phyloP scores from a whole-genome alignment of 2,888 invertebrate species.

The Agriopis marginaria region DNA sequence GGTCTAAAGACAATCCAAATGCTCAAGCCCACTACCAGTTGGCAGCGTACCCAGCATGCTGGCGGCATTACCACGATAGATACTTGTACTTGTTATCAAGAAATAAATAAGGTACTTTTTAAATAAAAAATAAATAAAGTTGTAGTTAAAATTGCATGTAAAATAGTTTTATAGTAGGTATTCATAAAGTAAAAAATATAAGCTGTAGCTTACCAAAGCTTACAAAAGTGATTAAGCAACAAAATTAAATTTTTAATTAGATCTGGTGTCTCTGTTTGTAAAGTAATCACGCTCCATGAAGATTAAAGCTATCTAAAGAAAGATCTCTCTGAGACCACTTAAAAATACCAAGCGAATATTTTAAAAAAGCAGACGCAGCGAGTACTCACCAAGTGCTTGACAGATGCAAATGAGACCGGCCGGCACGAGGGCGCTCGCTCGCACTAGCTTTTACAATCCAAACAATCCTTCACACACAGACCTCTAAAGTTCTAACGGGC shows the following conservation, averaged over 20 bases:
- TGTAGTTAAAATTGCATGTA: neutral
- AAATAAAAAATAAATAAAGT: neutral
- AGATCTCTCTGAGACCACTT: constrained; percentile 55
- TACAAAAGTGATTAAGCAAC: constrained; percentile 24
- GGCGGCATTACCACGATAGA: too few relatives aligned
- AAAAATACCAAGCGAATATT: constrained; percentile 61
- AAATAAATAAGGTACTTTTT: neutral
- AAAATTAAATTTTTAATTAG: constrained; percentile 51
- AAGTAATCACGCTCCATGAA: constrained; percentile 53
- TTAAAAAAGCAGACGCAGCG: constrained; percentile 67
- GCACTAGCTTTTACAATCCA: constrained; percentile 72
- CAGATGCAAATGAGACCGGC: constrained; percentile 76
- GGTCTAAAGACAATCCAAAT: too few relatives aligned
- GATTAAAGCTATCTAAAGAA: constrained; percentile 59
- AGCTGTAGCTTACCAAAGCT: neutral
- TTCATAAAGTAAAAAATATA: neutral
- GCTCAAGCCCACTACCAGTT: too few relatives aligned
- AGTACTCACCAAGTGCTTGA: constrained; percentile 76
- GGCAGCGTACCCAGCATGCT: too few relatives aligned
- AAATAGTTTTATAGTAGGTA: neutral
- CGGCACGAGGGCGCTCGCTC: constrained; percentile 60
- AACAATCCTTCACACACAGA: constrained; percentile 71
- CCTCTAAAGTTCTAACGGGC: constrained; percentile 61
- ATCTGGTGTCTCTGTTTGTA: constrained; percentile 49
- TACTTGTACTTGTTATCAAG: neutral